Evolutionary conservation across 53 echinoderm and acorn worm species (phyloP).

Genomic region (Crossaster papposus): DNA sequence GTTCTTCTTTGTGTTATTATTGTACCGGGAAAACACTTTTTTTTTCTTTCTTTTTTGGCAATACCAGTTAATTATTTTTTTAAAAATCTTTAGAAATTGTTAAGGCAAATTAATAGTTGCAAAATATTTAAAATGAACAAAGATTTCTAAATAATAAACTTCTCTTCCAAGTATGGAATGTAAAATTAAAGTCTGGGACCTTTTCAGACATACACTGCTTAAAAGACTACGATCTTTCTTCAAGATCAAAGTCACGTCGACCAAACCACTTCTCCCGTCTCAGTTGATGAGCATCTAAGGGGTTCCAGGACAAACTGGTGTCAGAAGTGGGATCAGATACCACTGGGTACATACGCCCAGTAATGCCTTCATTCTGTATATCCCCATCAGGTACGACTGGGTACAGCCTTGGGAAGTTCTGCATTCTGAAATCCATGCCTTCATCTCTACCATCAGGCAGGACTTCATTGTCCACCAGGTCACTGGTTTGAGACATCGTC

Average conservation of each 20-base stretch:
- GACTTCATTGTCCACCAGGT: slow-evolving; percentile 43
- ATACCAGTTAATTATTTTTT: no score
- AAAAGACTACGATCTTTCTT: not conserved
- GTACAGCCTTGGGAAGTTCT: not conserved
- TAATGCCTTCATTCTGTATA: not conserved
- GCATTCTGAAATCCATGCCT: slow-evolving; percentile 8
- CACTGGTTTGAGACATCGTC: slow-evolving; percentile 8
- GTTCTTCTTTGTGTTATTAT: no score
- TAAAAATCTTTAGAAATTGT: no score
- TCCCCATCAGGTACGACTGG: slow-evolving; percentile 27
- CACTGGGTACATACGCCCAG: not conserved
- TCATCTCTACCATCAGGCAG: slow-evolving; percentile 2
- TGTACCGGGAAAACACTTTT: no score
- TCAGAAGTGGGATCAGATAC: slow-evolving; percentile 26
- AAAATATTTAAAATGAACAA: no score
- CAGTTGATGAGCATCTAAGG: not conserved
- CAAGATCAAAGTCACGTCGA: not conserved
- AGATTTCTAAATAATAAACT: no score
- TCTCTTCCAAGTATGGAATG: no score
- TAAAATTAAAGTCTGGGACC: no score
- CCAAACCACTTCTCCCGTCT: not conserved
- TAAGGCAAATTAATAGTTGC: no score
- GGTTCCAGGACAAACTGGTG: not conserved
- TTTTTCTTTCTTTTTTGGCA: no score
- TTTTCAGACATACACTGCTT: not conserved